Percentiles rank a stretch among this genome's conserved stretches.
These are phyloP conservation scores for Bryconaethiops microstoma DNA, from an alignment of 2,797 vertebrate genomes.

Conservation along the genomic window DNA sequence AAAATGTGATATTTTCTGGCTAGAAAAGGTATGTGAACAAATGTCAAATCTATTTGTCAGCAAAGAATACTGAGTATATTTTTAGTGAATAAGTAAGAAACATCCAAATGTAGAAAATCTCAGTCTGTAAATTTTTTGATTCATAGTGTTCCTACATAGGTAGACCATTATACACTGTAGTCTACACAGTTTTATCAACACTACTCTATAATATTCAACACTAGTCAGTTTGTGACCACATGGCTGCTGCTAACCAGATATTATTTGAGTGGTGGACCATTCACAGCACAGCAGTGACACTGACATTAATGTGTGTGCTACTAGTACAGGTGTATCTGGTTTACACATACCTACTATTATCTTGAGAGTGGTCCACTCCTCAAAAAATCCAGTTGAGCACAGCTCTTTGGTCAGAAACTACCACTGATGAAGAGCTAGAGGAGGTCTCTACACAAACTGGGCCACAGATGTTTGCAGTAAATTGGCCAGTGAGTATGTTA, in stretches of 20 bases:
- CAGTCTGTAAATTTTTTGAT: no score
- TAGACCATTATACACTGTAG: no score
- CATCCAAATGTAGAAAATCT: no score
- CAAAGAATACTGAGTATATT: no score
- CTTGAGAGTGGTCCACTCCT: not conserved
- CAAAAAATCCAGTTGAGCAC: not conserved
- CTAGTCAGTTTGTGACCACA: not conserved
- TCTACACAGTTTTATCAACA: no score
- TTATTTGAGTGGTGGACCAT: not conserved
- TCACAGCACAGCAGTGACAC: not conserved
- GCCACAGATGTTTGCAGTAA: not conserved
- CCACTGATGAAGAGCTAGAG: not conserved
- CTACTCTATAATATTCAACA: not conserved
- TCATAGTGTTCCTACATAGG: no score
- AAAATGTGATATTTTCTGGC: no score
- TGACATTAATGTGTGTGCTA: not conserved
- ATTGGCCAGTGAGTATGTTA: not conserved
- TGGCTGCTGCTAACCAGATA: not conserved
- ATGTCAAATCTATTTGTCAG: no score
- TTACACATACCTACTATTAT: not conserved
- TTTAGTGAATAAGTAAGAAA: no score
- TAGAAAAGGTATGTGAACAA: no score
- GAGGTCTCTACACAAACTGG: not conserved
- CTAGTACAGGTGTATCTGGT: not conserved
- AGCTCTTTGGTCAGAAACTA: not conserved